Evolutionary conservation across 1,140 invertebrate genomes (phyloP), one percentile per base, ranked within the genome.

Genomic region (Neoseiulus cucumeris): DNA sequence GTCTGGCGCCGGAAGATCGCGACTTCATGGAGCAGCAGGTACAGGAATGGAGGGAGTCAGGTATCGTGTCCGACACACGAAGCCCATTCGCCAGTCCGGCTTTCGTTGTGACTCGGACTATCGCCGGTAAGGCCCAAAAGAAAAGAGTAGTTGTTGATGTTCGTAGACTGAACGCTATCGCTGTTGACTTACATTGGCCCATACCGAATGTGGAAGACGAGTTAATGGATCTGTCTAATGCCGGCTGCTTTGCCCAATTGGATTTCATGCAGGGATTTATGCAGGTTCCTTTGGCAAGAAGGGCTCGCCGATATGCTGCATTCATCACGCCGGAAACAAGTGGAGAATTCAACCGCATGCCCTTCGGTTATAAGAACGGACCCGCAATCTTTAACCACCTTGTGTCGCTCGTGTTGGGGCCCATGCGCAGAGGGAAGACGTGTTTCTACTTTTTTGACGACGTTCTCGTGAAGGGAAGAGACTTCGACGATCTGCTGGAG

Each of bases 211-310:
- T 39, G 4, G 33, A 39, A 9, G 33, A 39, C 33, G 33, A 66
- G 14, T 64, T 64, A 7, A 45, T 68, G n/a, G 25, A 25, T 6
- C 45, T 68, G 7, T 18, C 12, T 22, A 33, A 42, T 17, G 12
- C 44, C 2, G 2, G 41, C 0, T 69, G 66, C 7, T 69, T 69
- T 44, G 66, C 66, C 0, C 45, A 47, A 1, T 14, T 70, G 17
- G 69, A 70, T 44, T 29, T 68, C 7, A 67, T 17, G 39, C 42
- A 55, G 29, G 69, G 47, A 1, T 70, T 65, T 65, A 65, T 51
- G 17, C 69, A 70, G 17, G 39, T 70, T n/a, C n/a, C 29, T 12
- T n/a, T 70, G 7, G 25, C 44, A n/a, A n/a, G 44, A n/a, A 42
- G 39, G 28, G 20, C 30, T 29, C 66, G 33, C 41, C 44, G 67